Percentiles rank a stretch among this genome's conserved stretches.
Conservation (phyloP, 1,140 invertebrate species). For the Trichomalopsis sarcophagae region DNA sequence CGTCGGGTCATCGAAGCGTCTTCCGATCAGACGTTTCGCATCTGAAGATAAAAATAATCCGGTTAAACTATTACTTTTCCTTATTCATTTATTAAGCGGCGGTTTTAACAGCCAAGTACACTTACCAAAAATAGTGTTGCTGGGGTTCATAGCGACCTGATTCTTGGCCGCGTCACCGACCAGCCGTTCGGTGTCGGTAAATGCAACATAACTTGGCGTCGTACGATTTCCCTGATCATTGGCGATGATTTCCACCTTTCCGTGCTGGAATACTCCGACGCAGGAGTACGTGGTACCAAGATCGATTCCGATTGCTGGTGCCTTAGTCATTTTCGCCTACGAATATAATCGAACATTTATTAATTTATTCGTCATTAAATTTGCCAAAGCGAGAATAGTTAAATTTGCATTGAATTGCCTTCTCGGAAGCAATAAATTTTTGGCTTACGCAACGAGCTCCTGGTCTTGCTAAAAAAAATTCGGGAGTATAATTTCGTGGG, state of each 20-base stretch:
- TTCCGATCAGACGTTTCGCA: slow-evolving; percentile 75
- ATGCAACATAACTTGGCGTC: slow-evolving; percentile 93
- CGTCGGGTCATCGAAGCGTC: slow-evolving; percentile 79
- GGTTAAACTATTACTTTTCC: background rate
- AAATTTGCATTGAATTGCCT: background rate
- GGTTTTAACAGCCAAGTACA: background rate
- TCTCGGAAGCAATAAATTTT: background rate
- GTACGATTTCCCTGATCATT: slow-evolving; percentile 95
- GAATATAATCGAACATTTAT: background rate
- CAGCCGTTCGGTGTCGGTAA: slow-evolving; percentile 90
- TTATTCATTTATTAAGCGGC: background rate
- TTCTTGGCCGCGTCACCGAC: slow-evolving; percentile 91
- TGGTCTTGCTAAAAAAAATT: background rate
- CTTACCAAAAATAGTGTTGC: slow-evolving; percentile 83
- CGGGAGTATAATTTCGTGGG: background rate
- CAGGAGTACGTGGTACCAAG: slow-evolving; percentile 88
- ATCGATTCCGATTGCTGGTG: slow-evolving; percentile 83
- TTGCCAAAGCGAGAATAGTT: background rate
- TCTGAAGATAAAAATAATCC: slow-evolving; percentile 56
- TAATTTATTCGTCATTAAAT: background rate
- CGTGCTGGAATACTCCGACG: slow-evolving; percentile 87
- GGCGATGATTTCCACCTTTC: slow-evolving; percentile 93
- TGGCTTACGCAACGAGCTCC: background rate
- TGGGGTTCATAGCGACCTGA: slow-evolving; percentile 84
- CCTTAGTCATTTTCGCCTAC: slow-evolving; percentile 62